phyloP scores from a whole-genome alignment of 2,113 vertebrate genomes.

The Acrocephalus arundinaceus region DNA sequence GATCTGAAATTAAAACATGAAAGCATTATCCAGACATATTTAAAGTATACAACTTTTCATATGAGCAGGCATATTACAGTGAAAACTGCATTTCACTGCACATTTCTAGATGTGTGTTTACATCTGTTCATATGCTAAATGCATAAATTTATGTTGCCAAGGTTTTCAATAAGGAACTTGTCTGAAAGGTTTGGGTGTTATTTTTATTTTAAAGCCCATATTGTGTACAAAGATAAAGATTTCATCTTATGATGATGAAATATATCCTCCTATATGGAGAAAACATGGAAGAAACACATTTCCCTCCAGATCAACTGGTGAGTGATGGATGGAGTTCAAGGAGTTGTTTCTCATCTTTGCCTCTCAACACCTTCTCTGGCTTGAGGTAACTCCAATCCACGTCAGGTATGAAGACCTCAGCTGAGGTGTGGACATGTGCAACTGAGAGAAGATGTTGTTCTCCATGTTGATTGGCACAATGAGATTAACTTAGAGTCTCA shows the following conservation, averaged over 20 bases:
- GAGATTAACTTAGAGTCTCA: background rate
- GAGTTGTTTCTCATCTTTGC: background rate
- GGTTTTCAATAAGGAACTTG: background rate
- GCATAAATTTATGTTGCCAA: background rate
- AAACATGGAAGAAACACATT: background rate
- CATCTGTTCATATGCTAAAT: background rate
- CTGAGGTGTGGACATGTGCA: background rate
- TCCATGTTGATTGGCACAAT: background rate
- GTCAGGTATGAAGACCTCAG: background rate
- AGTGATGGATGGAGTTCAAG: background rate
- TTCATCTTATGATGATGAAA: background rate
- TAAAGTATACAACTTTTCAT: background rate
- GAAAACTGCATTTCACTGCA: background rate
- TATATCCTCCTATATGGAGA: background rate
- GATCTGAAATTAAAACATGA: background rate
- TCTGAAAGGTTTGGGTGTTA: background rate
- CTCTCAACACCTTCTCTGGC: background rate
- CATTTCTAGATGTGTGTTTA: background rate
- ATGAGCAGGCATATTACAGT: background rate
- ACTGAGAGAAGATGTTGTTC: background rate
- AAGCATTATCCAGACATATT: background rate
- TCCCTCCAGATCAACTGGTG: background rate
- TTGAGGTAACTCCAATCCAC: background rate
- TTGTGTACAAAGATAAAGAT: background rate
- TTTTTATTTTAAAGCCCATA: background rate